Conservation (phyloP, 2,113 vertebrate species). For the Odocoileus hemionus region DNA sequence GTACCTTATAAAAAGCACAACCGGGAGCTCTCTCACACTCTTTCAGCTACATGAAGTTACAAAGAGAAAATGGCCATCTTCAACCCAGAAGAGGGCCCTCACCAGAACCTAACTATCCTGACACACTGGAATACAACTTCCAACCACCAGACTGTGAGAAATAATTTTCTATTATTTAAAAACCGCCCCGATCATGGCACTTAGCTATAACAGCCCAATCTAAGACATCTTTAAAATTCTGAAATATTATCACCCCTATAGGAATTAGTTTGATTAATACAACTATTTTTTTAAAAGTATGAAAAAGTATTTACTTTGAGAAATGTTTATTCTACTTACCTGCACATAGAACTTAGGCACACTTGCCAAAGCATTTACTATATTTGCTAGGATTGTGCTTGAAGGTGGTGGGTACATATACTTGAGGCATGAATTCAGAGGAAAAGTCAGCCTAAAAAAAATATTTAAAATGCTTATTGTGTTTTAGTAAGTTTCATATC, state of each 20-base stretch:
- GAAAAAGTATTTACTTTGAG: neutral
- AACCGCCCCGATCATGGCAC: neutral
- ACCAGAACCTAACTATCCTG: neutral
- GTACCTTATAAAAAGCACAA: neutral
- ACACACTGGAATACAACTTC: neutral
- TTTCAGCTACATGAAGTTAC: neutral
- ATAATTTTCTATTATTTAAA: neutral
- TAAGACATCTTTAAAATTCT: neutral
- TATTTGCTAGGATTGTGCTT: constrained; percentile 91
- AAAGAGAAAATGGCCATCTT: neutral
- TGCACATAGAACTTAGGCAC: constrained; percentile 98
- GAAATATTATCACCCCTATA: neutral
- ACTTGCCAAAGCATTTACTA: constrained; percentile 91
- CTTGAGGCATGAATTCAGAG: constrained; percentile 92
- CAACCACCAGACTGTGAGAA: neutral
- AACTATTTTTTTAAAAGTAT: neutral
- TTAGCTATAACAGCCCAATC: neutral
- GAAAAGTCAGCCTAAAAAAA: constrained; percentile 90
- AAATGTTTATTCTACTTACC: constrained; percentile 78
- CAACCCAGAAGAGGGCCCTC: neutral
- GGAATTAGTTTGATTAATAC: neutral
- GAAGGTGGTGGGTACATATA: constrained; percentile 97
- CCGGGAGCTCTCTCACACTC: neutral
- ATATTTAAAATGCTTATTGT: neutral
- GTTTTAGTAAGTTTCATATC: neutral